phyloP scores from a whole-genome alignment of 2,113 vertebrate genomes.

The Haemorhous mexicanus region DNA sequence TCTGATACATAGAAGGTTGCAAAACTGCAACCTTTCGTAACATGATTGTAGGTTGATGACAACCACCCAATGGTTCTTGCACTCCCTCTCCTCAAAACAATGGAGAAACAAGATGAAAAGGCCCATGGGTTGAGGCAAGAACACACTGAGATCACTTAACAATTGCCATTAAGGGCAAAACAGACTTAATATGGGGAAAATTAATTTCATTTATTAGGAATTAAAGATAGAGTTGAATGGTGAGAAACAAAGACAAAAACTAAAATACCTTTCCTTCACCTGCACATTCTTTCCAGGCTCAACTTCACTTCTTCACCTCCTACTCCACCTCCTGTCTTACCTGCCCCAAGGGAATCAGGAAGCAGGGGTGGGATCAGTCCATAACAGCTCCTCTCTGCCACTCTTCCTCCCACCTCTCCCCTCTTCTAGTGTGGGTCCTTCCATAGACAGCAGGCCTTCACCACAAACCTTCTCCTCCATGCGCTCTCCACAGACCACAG shows the following conservation, averaged over 20 bases:
- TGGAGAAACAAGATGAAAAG: neutral
- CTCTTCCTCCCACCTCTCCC: neutral
- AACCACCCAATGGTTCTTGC: neutral
- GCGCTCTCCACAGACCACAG: neutral
- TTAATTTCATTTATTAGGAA: neutral
- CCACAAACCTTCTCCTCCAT: neutral
- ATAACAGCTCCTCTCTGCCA: neutral
- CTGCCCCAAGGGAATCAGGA: neutral
- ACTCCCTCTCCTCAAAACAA: neutral
- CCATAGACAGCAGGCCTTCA: neutral
- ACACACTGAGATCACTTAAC: neutral
- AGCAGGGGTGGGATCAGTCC: neutral
- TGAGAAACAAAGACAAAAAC: neutral
- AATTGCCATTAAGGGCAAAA: neutral
- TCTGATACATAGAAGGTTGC: neutral
- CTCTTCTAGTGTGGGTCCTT: neutral
- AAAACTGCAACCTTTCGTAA: neutral
- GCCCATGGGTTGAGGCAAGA: neutral
- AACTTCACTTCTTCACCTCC: neutral
- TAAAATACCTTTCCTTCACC: neutral
- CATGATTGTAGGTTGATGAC: neutral
- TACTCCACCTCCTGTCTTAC: neutral
- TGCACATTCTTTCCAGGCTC: neutral
- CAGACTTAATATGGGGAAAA: neutral
- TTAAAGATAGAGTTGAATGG: neutral